Evolutionary conservation across 2,797 vertebrate species (phyloP).

Genomic region (Spheniscus humboldti): DNA sequence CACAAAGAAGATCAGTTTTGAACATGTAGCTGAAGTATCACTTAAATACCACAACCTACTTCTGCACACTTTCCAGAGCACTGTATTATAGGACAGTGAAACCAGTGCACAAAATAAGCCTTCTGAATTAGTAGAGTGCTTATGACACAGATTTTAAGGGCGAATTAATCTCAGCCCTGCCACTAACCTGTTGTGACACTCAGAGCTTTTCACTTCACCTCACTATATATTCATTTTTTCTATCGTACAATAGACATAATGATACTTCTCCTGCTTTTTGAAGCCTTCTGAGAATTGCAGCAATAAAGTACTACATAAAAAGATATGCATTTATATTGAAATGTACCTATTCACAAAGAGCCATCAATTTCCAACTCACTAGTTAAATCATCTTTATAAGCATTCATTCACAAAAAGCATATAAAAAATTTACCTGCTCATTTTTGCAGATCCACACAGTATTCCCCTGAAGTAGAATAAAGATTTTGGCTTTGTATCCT

Average conservation of each 20-base stretch:
- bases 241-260: slow-evolving; percentile 5
- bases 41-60: background rate
- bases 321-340: slow-evolving; percentile 45
- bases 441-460: slow-evolving; percentile 95
- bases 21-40: background rate
- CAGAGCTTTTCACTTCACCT: slow-evolving; percentile 34
- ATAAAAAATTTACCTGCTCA: slow-evolving; percentile 85
- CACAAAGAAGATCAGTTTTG: background rate
- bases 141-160: slow-evolving; percentile 4
- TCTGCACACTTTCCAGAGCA: background rate
- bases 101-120: background rate
- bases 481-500: slow-evolving; percentile 93
- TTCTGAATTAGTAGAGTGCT: background rate
- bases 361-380: background rate
- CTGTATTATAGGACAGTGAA: background rate
- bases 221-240: background rate
- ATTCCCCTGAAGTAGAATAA: slow-evolving; percentile 86
- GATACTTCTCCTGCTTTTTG: slow-evolving; percentile 10
- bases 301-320: slow-evolving; percentile 16
- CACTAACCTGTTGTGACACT: slow-evolving; percentile 38
- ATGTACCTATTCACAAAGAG: slow-evolving; percentile 33
- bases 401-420: slow-evolving; percentile 15
- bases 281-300: slow-evolving; percentile 7
- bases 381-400: slow-evolving; percentile 34
- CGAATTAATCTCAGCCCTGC: slow-evolving; percentile 27